A percentile compares a stretch with the other conserved stretches of the same genome.
Conservation (phyloP, 2,113 vertebrate species). For the Xyrauchen texanus region DNA sequence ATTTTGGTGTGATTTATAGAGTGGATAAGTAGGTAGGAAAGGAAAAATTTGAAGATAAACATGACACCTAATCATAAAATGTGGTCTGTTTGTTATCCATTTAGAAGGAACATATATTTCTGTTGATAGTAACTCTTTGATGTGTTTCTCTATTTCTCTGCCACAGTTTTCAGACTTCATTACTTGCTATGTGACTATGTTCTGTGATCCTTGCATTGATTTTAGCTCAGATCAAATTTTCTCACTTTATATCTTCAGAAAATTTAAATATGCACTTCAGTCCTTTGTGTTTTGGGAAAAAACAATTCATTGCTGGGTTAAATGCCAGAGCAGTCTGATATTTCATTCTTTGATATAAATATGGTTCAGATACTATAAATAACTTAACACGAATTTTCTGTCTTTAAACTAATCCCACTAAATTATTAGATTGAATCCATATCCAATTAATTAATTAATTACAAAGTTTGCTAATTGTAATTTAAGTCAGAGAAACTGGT, state of each 20-base stretch:
- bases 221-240: neutral
- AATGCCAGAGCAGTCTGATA: too few relatives aligned
- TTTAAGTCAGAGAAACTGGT: too few relatives aligned
- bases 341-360: too few relatives aligned
- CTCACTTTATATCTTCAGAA: neutral
- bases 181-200: neutral
- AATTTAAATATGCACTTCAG: neutral
- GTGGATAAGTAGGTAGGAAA: neutral
- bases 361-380: too few relatives aligned
- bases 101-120: conserved; percentile 1
- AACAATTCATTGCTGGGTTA: neutral
- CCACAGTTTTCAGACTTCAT: conserved; percentile 2
- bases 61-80: neutral
- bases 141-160: conserved; percentile 9
- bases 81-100: neutral
- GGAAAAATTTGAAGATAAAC: neutral
- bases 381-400: too few relatives aligned
- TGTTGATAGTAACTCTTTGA: neutral
- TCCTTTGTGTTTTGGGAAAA: neutral
- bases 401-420: too few relatives aligned
- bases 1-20: neutral
- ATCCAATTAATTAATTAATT: too few relatives aligned
- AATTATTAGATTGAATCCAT: too few relatives aligned
- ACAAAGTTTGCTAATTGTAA: too few relatives aligned
- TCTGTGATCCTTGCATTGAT: conserved; percentile 10